Evolutionary conservation across 2,888 invertebrate species (phyloP), one percentile per base, ranked within the genome.

Genomic region (Hetaerina titia): DNA sequence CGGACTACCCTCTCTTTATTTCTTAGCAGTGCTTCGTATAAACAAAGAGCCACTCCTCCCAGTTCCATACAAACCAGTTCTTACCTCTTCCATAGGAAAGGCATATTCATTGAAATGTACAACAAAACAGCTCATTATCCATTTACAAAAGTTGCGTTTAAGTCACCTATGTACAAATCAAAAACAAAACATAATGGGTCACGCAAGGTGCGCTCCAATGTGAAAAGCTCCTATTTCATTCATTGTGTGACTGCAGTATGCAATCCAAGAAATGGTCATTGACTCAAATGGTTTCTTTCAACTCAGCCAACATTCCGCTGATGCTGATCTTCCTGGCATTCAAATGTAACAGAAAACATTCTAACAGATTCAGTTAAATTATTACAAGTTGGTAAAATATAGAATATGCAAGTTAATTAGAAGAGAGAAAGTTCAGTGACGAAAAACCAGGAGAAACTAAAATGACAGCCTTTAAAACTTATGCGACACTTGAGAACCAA

Each of bases 1-100:
- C 64, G 19, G 92, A 92, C 92, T 92, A 92, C 92, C 92, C 92
- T 74, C 92, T 92, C n/a, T 92, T 69, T 69, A 69, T 56, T 81
- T 13, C 25, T 81, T 25, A 81, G 74, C 9, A 69, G 69, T 22
- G 69, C 69, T 69, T 31, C 60, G 69, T 92, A n/a, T 56, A 69
- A 81, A n/a, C 69, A 69, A 92, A 56, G 31, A 90, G 64, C 63
- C 90, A 90, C 45, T 90, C 64, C 25, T n/a, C 92, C 92, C 69
- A 92, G n/a, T 69, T 69, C 56, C 45, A 92, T 92, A 92, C 92
- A 74, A 92, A 92, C 92, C 92, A 92, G 56, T 74, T n/a, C 92
- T 92, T 69, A 92, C 92, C 92, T 92, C 69, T 92, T 92, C 92
- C 92, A 92, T 92, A 92, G 92, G 92, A 92, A 90, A 92, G 92